phyloP scores from a whole-genome alignment of 2,113 vertebrate genomes.

The Oncorhynchus kisutch region DNA sequence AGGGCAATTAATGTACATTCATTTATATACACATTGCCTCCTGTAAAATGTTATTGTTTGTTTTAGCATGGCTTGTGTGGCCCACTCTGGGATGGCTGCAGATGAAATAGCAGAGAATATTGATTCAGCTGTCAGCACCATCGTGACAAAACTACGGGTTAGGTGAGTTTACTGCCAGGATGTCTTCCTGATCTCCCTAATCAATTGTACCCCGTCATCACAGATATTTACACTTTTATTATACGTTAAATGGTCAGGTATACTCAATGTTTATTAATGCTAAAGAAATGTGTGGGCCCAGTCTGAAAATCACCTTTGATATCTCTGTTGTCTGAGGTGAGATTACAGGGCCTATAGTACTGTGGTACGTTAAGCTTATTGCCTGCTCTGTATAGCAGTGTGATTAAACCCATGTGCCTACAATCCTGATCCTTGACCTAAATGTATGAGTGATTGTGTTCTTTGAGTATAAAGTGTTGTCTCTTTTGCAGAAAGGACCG shows the following conservation, averaged over 20 bases:
- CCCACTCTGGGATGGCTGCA: conserved; percentile 78
- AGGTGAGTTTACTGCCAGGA: conserved; percentile 64
- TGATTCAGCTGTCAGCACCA: conserved; percentile 54
- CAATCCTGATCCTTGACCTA: background rate
- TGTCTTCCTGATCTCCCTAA: too few species aligned
- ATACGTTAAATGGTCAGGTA: background rate
- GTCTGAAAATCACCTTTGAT: too few species aligned
- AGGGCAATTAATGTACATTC: background rate
- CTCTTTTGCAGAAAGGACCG: conserved; percentile 72
- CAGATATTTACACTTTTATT: background rate
- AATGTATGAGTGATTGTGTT: background rate
- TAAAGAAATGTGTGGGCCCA: too few species aligned
- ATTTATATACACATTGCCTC: background rate
- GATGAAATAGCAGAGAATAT: conserved; percentile 63
- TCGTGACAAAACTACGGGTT: conserved; percentile 69
- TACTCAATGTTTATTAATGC: too few species aligned
- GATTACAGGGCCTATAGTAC: too few species aligned
- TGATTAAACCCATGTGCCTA: too few species aligned
- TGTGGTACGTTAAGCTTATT: too few species aligned
- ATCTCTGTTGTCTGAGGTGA: too few species aligned
- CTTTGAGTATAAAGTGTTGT: background rate
- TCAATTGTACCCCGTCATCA: background rate
- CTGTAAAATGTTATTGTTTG: background rate
- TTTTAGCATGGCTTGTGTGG: conserved; percentile 78
- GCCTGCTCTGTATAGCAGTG: background rate